Evolutionary conservation across 2,113 vertebrate genomes (phyloP).

Genomic region (Albula glossodonta): DNA sequence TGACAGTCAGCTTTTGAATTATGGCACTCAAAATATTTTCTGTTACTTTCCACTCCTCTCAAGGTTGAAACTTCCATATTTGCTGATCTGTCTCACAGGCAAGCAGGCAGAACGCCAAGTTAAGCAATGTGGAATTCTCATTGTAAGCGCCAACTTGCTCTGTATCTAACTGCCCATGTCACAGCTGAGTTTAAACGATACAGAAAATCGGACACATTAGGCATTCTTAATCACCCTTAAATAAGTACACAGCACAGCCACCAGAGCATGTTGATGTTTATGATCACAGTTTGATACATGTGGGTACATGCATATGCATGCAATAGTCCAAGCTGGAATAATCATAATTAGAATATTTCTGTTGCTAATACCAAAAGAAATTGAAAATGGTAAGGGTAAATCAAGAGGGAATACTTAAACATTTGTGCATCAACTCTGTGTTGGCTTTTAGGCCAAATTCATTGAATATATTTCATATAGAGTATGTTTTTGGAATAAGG

Average conservation of each 20-base stretch:
- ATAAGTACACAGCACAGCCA: background rate
- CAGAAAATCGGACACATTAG: background rate
- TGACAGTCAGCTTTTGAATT: conserved; percentile 2
- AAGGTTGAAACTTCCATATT: conserved; percentile 10
- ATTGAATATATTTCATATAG: background rate
- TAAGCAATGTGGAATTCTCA: conserved; percentile 2
- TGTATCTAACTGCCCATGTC: background rate
- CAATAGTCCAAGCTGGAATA: too few species aligned
- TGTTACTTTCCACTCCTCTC: conserved; percentile 3
- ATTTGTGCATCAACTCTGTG: background rate
- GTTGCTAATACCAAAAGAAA: background rate
- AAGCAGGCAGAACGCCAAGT: background rate
- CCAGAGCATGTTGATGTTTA: background rate
- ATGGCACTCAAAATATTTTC: background rate
- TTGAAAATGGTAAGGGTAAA: background rate
- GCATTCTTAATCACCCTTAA: background rate
- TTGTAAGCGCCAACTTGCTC: background rate
- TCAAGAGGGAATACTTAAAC: background rate
- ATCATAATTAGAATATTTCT: too few species aligned
- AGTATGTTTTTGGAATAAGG: background rate
- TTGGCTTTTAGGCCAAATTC: background rate
- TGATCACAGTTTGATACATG: background rate
- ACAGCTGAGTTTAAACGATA: background rate
- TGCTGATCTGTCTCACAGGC: background rate
- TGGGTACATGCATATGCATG: background rate